A percentile compares a stretch with the other conserved stretches of the same genome.
Conservation (phyloP, 2,888 invertebrate genomes). For the Stenotaenia linearis region DNA sequence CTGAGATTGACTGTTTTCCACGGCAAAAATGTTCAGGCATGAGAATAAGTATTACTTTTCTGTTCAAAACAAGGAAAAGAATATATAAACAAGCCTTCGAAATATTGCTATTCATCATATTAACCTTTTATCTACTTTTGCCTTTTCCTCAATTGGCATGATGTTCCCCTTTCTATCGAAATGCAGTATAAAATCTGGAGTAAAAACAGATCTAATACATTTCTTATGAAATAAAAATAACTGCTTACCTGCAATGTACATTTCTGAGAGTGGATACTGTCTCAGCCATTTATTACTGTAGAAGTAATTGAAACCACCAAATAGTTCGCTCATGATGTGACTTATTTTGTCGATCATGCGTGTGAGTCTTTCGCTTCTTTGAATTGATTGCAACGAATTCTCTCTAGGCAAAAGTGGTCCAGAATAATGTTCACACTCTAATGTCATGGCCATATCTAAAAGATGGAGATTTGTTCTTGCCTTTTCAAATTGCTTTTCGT, state of each 20-base stretch:
- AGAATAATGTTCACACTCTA: conserved; percentile 57
- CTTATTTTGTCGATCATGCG: background rate
- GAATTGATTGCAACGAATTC: conserved; percentile 50
- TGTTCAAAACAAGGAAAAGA: background rate
- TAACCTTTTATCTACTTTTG: conserved; percentile 21
- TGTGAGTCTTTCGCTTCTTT: background rate
- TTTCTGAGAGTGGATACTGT: background rate
- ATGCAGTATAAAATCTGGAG: conserved; percentile 31
- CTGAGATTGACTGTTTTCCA: conserved; percentile 55
- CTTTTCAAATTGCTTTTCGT: conserved; percentile 41
- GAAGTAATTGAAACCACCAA: conserved; percentile 28
- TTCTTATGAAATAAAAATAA: too few relatives aligned
- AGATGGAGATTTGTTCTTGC: conserved; percentile 55
- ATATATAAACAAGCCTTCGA: too few relatives aligned
- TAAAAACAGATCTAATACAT: background rate
- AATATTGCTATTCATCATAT: too few relatives aligned
- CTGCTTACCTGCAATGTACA: conserved; percentile 12
- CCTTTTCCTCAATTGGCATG: background rate
- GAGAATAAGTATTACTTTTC: conserved; percentile 56
- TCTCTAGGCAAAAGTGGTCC: conserved; percentile 56
- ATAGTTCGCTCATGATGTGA: background rate
- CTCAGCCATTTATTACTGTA: background rate
- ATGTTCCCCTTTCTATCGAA: conserved; percentile 19
- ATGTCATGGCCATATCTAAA: conserved; percentile 59
- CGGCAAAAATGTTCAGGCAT: conserved; percentile 62